A percentile compares a stretch with the other conserved stretches of the same genome.
Evolutionary conservation across 92 coral and sea anemone species (phyloP).

Genomic region (Heliopora coerulea): DNA sequence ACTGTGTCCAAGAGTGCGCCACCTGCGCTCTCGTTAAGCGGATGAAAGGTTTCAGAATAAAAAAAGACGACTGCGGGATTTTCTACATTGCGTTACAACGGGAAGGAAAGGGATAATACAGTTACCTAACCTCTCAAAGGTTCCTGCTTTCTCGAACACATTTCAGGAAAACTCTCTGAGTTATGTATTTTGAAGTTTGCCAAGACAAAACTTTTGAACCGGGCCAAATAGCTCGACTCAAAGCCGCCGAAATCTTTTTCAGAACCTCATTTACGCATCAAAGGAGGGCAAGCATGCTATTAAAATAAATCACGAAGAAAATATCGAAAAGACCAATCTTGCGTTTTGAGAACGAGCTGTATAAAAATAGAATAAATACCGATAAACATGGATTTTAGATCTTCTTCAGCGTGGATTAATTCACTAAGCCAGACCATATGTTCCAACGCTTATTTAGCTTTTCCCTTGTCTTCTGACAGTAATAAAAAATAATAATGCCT

Average conservation of each 20-base stretch:
- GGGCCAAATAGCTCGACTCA: too few species aligned
- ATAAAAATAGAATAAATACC: too few species aligned
- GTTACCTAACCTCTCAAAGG: too few species aligned
- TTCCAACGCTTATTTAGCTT: constrained; percentile 10
- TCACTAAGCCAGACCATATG: constrained; percentile 21
- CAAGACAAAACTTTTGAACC: too few species aligned
- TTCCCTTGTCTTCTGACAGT: not conserved
- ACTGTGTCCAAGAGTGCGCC: not conserved
- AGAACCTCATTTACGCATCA: not conserved
- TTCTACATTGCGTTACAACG: too few species aligned
- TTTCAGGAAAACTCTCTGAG: too few species aligned
- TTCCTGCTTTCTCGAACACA: too few species aligned
- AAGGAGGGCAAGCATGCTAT: not conserved
- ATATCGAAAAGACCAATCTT: too few species aligned
- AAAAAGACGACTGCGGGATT: too few species aligned
- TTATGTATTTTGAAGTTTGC: not conserved
- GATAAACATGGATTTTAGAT: not conserved
- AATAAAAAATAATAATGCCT: not conserved
- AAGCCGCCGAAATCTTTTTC: not conserved
- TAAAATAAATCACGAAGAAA: too few species aligned
- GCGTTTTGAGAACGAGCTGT: too few species aligned
- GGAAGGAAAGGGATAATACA: too few species aligned
- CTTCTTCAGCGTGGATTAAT: constrained; percentile 3
- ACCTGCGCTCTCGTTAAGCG: not conserved
- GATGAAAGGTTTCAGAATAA: not conserved